Base-by-base conservation (phyloP, 2,888 invertebrate species). In the Melieria picta region DNA sequence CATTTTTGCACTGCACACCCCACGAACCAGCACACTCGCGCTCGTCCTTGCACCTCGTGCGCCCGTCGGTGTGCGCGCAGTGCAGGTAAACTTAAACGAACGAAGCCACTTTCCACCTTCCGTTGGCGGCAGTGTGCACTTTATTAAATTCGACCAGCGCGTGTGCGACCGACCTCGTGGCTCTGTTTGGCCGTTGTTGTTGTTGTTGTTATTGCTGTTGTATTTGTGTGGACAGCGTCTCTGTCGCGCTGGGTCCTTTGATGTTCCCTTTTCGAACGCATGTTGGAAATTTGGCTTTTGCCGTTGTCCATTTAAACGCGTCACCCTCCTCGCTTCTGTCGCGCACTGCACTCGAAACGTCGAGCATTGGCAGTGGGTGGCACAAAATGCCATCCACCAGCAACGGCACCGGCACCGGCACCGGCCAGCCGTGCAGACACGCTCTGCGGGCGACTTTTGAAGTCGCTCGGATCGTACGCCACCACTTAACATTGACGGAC, bases 11-110 rank as follows among this genome's bases (percentile, higher is more conserved):
- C 30, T 30, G 30, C 30, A 30, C 30, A 30, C 30, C 30, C 30
- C 30, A 30, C 30, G 30, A 30, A 30, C 30, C 30, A 30, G 30
- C 30, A 30, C 30, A 30, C 30, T 30, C 30, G 30, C 30, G 30
- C 30, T 30, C 30, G 30, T 30, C 30, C 30, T 30, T 30, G 30
- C 30, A 30, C 30, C 30, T 30, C 30, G 30, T 30, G 30, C 3
- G 30, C 30, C 30, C 30, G 1, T 30, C 30, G 30, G 30, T 30
- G 30, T 30, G 30, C 30, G 30, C 30, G 30, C 30, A 30, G 30
- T 30, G 57, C 10, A 16, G 58, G n/a, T 58, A 30, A n/a, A 58
- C 30, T n/a, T 58, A 16, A 58, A 58, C 58, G 58, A 5, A 30
- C 10, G 58, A 7, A n/a, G 58, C 58, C 58, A 42, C 13, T 52